Conservation (phyloP, 23 tunicate species). For the Aplidium turbinatum region DNA sequence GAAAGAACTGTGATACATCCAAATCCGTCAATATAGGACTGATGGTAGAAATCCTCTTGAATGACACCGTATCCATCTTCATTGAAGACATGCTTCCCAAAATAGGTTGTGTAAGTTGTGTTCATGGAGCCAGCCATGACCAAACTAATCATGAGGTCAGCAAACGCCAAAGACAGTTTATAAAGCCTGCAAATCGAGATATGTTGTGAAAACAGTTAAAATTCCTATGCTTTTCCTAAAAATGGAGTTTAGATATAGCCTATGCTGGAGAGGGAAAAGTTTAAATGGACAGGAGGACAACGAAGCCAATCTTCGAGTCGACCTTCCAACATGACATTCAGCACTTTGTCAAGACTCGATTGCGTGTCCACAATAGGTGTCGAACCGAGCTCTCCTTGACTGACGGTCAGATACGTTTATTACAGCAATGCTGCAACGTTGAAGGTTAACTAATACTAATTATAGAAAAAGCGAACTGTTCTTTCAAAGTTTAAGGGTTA, state of each 20-base stretch:
- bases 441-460: too few species aligned
- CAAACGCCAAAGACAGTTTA: conserved; percentile 37
- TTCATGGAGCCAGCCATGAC: conserved; percentile 39
- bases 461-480: too few species aligned
- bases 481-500: too few species aligned
- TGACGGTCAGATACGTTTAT: too few species aligned
- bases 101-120: conserved; percentile 42
- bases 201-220: neutral
- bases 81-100: conserved; percentile 32
- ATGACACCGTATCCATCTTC: conserved; percentile 19
- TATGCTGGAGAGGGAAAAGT: too few species aligned
- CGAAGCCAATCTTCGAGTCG: too few species aligned
- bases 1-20: conserved; percentile 40
- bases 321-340: too few species aligned
- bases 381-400: too few species aligned
- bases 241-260: neutral
- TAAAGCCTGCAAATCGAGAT: conserved; percentile 24
- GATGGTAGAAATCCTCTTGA: conserved; percentile 27
- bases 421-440: too few species aligned
- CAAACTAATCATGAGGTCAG: conserved; percentile 38
- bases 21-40: conserved; percentile 37
- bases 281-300: too few species aligned
- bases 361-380: too few species aligned
- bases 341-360: too few species aligned
- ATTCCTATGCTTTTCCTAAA: neutral